Evolutionary conservation across 2,113 vertebrate genomes (phyloP), one percentile per base, ranked within the genome.

Genomic region (Phainopepla nitens): DNA sequence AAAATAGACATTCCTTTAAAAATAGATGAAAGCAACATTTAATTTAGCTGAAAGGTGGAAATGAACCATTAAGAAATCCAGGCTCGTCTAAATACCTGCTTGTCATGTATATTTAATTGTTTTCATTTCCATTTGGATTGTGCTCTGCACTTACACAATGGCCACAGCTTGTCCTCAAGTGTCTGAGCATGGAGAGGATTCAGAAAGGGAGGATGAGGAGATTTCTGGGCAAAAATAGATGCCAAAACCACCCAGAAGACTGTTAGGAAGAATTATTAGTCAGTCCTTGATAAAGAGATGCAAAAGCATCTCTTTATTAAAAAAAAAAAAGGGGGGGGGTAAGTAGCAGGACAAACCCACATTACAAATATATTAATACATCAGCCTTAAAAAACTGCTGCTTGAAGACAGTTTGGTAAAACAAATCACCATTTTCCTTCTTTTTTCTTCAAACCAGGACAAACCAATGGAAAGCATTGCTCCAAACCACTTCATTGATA

Each of bases 1-100:
- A 56, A 86, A 82, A 35, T 6, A 92, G 87, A 22, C 36, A 28
- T 71, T 82, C 35, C 64, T 70, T 96, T 83, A 92, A 95, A 96
- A 95, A 93, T 44, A 86, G 86, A 95, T 83, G 80, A 95, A 82
- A 72, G 49, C 68, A 90, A 77, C 53, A 39, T 56, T 77, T 92
- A 65, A 82, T 92, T 69, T 24, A 65, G 62, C 24, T 80, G 71
- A 66, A 69, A 90, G 66, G 82, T 68, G 57, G 71, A 94, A 88
- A 86, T n/a, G 41, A 95, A 69, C n/a, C 80, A 76, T 69, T 89
- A 90, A 80, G n/a, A 80, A 82, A 77, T 25, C 44, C 29, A 27
- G 66, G 66, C 71, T 83, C 6, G 19, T 42, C 76, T 65, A 77
- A 92, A 80, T 69, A 89, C 68, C 68, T 89, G 58, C 71, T 53